Percentiles rank a stretch among this genome's conserved stretches.
phyloP scores from a whole-genome alignment of 2,888 invertebrate species.

The Mythimna loreyi region DNA sequence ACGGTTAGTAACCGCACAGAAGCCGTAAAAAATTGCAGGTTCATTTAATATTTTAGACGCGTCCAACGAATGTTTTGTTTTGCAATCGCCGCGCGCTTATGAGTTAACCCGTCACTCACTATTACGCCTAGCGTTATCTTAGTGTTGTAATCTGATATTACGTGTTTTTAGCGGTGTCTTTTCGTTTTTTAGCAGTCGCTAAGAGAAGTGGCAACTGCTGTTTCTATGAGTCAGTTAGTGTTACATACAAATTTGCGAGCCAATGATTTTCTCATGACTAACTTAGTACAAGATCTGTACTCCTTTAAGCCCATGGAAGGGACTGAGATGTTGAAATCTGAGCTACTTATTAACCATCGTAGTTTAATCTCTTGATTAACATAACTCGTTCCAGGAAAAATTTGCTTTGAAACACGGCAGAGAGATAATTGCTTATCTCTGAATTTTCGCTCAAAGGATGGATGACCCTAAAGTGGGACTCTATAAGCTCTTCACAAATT shows the following conservation, averaged over 20 bases:
- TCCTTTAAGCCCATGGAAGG: neutral
- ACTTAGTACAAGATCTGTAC: neutral
- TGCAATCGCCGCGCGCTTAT: slow-evolving; percentile 67
- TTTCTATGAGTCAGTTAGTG: slow-evolving; percentile 5
- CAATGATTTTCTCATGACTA: neutral
- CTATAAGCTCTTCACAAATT: slow-evolving; percentile 38
- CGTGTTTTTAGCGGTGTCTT: slow-evolving; percentile 54
- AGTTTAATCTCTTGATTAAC: slow-evolving; percentile 40
- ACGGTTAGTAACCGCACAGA: slow-evolving; percentile 30
- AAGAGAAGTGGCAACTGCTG: slow-evolving; percentile 27
- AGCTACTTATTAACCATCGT: slow-evolving; percentile 14
- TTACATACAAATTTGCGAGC: slow-evolving; percentile 32
- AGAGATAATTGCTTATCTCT: slow-evolving; percentile 44
- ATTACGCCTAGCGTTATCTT: slow-evolving; percentile 60
- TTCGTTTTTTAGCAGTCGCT: slow-evolving; percentile 45
- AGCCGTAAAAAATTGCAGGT: slow-evolving; percentile 68
- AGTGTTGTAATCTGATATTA: slow-evolving; percentile 63
- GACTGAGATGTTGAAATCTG: slow-evolving; percentile 11
- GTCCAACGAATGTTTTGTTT: slow-evolving; percentile 66
- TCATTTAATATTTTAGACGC: slow-evolving; percentile 73
- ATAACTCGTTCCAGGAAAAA: slow-evolving; percentile 35
- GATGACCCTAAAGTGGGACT: slow-evolving; percentile 28
- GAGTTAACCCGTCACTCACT: slow-evolving; percentile 60
- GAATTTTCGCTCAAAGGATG: slow-evolving; percentile 34
- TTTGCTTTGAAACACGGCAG: slow-evolving; percentile 33